Evolutionary conservation across 2,113 vertebrate genomes (phyloP).

Genomic region (Vanacampus margaritifer): DNA sequence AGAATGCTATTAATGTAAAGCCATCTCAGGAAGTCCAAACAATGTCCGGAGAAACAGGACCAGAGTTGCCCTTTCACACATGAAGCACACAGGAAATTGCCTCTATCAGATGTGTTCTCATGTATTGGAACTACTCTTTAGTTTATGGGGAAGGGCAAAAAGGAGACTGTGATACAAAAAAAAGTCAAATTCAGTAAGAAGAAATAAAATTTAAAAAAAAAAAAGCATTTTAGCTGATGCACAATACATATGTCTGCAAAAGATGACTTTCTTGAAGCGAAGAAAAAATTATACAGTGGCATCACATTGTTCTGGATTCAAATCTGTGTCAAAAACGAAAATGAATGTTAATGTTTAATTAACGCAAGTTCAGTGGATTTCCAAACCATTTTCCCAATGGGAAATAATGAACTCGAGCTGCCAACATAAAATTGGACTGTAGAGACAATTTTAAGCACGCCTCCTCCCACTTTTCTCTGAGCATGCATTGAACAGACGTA

Average conservation of each 20-base stretch:
- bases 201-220: neutral
- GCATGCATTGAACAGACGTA: neutral
- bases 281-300: no score
- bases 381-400: neutral
- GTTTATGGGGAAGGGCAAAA: neutral
- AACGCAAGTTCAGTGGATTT: neutral
- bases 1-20: neutral
- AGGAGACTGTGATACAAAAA: neutral
- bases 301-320: no score
- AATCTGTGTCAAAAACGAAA: no score
- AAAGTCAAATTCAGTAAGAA: neutral
- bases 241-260: neutral
- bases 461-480: neutral
- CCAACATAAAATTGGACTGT: neutral
- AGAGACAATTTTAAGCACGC: neutral
- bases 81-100: constrained; percentile 5
- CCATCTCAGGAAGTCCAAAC: constrained; percentile 2
- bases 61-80: constrained; percentile 1
- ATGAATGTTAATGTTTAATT: neutral
- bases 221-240: neutral
- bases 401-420: no score
- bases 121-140: neutral
- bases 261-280: neutral
- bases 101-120: constrained; percentile 1
- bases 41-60: neutral